Percentiles rank a stretch among this genome's conserved stretches.
Conservation (phyloP, 2,888 invertebrate genomes). For the Pyralis farinalis region DNA sequence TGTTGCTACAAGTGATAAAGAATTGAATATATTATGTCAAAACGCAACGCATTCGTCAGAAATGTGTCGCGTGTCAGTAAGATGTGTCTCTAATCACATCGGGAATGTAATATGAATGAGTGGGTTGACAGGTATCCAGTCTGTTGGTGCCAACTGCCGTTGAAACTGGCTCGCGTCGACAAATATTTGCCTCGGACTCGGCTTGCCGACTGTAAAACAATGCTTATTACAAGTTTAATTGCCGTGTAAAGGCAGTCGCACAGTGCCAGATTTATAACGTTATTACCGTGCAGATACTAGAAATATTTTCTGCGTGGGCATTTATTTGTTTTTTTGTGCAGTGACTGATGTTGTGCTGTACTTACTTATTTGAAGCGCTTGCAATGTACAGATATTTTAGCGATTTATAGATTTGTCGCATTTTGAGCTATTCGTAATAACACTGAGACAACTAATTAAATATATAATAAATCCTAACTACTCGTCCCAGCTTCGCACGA, state of each 20-base stretch:
- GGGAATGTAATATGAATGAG: slow-evolving; percentile 42
- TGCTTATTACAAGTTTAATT: background rate
- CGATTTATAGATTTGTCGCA: too few relatives aligned
- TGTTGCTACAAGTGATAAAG: too few relatives aligned
- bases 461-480: too few relatives aligned
- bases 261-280: background rate
- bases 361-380: too few relatives aligned
- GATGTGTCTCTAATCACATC: slow-evolving; percentile 42
- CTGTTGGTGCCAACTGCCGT: slow-evolving; percentile 39
- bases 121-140: slow-evolving; percentile 42
- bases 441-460: too few relatives aligned
- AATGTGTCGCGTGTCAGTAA: background rate
- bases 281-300: too few relatives aligned
- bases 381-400: too few relatives aligned
- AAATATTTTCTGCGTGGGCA: too few relatives aligned
- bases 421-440: too few relatives aligned
- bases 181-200: slow-evolving; percentile 33
- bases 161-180: slow-evolving; percentile 37
- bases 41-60: background rate
- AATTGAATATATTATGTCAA: background rate
- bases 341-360: too few relatives aligned
- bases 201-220: background rate
- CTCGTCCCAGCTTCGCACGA: too few relatives aligned
- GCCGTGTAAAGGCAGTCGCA: background rate
- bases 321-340: too few relatives aligned